Evolutionary conservation across 2,113 vertebrate species (phyloP), one percentile per base, ranked within the genome.

Genomic region (Scomber scombrus): DNA sequence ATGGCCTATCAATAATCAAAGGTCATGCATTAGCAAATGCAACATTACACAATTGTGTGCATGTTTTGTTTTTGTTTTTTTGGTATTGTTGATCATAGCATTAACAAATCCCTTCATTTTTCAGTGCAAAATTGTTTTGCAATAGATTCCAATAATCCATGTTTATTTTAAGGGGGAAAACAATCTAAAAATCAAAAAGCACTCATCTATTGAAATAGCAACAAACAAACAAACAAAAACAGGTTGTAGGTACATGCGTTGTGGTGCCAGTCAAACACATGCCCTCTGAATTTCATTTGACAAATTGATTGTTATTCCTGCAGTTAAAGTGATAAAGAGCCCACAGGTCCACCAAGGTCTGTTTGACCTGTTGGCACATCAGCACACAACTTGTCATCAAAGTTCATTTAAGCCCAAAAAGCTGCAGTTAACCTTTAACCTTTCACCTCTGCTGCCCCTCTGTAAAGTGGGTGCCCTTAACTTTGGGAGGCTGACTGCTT

Each of bases 351-450:
- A 67, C 82, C 65, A 29, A 75, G 77, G 83, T 85, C 86, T 86
- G 83, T 84, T 88, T 89, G 91, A 93, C 89, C 91, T 19, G 69
- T 80, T 84, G 84, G 80, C 87, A 89, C 81, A 85, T 87, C 78
- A 83, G 85, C 87, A 86, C 84, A 89, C 80, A 85, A 85, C 92
- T 89, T 93, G 91, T 94, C 92, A 92, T 94, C 92, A 92, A 91
- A 91, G 89, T 90, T 85, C 65, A 85, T 91, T 91, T 89, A 89
- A 86, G 90, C 71, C 90, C 86, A 87, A 82, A 92, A 89, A 92
- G 91, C 81, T 12, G 78, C 86, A 94, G 90, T 95, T 95, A 93
- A 93, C 95, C 94, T 94, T 52, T 77, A 85, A 92, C 90, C 93
- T 71, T 51, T 94, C 91, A 91, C 89, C 93, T 88, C 74, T 57